Conservation (phyloP, 1,140 invertebrate species). For the Ceratitis capitata region DNA sequence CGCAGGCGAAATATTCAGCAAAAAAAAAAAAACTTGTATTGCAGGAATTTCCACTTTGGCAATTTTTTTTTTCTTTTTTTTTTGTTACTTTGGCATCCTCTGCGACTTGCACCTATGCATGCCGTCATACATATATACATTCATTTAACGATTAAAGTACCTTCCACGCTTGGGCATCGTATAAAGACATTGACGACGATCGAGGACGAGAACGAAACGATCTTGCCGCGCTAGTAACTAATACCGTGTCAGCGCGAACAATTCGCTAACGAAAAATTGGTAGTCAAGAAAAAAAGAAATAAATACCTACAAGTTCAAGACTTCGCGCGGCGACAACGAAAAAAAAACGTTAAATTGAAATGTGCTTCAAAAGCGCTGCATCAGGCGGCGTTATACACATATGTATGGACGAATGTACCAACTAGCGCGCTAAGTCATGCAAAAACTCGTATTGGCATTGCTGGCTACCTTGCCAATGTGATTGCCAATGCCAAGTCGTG, state of each 20-base stretch:
- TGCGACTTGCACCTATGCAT: slow-evolving; percentile 3
- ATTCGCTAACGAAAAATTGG: background rate
- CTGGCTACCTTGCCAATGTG: background rate
- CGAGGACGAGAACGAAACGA: too few species aligned
- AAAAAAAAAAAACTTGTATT: slow-evolving; percentile 27
- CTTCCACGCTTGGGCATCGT: background rate
- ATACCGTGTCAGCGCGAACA: background rate
- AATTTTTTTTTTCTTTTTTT: background rate
- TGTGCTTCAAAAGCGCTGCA: background rate
- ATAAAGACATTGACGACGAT: too few species aligned
- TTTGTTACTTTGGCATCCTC: too few species aligned
- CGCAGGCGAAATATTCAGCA: too few species aligned
- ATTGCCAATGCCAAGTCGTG: background rate
- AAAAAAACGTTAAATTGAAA: slow-evolving; percentile 26
- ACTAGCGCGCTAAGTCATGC: background rate
- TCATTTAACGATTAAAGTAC: too few species aligned
- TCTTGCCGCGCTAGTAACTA: background rate
- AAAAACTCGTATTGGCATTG: slow-evolving; percentile 19
- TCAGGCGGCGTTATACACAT: too few species aligned
- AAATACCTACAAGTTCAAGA: slow-evolving; percentile 11
- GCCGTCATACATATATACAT: background rate
- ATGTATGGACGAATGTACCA: background rate
- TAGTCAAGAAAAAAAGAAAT: background rate
- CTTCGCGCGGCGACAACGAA: background rate
- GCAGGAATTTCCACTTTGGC: slow-evolving; percentile 31